Conservation (phyloP, 2,113 vertebrate species). For the Petaurus breviceps region DNA sequence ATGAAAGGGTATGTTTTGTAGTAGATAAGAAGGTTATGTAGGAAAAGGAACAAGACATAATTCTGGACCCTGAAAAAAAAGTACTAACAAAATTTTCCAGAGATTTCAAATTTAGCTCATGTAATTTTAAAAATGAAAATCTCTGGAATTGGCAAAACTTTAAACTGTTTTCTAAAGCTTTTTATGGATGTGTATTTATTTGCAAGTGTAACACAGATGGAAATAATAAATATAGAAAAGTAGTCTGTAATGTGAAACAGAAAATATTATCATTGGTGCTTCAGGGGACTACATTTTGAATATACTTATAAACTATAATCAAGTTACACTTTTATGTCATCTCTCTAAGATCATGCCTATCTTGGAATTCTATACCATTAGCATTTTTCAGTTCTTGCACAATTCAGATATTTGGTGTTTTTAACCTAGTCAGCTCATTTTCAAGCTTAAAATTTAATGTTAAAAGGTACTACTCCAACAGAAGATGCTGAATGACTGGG, state of each 20-base stretch:
- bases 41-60: not conserved
- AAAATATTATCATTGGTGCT: slow-evolving; percentile 41
- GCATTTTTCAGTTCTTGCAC: not conserved
- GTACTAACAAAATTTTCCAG: not conserved
- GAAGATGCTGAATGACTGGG: not conserved
- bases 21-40: not conserved
- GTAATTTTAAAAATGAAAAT: not conserved
- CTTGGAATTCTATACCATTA: not conserved
- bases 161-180: not conserved
- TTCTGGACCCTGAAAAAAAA: not conserved
- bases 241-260: not conserved
- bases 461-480: not conserved
- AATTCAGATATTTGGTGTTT: not conserved
- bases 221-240: slow-evolving; percentile 15
- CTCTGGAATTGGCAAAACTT: not conserved
- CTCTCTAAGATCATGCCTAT: not conserved
- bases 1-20: not conserved
- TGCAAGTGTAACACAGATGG: not conserved
- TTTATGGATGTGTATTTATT: not conserved
- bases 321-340: not conserved
- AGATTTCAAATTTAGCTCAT: not conserved
- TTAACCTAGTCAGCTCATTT: not conserved
- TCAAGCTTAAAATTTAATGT: slow-evolving; percentile 34
- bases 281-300: slow-evolving; percentile 3
- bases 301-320: not conserved